Evolutionary conservation across 2,888 invertebrate species (phyloP).

Genomic region (Rhagophthalmus giganteus): DNA sequence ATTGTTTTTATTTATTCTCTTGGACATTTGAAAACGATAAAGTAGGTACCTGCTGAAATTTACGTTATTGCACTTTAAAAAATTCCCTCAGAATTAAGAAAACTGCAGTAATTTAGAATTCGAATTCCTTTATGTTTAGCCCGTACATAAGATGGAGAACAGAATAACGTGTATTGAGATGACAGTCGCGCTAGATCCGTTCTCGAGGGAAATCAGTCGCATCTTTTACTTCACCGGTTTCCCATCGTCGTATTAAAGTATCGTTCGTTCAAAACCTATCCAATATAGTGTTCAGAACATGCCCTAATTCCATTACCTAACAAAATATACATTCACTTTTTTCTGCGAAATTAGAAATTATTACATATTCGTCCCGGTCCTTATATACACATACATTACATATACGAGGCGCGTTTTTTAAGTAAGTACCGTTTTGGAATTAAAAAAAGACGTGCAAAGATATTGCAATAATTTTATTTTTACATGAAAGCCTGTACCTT

Average conservation of each 20-base stretch:
- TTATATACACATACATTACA: too few relatives aligned
- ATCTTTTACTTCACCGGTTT: conserved; percentile 30
- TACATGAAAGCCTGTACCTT: too few relatives aligned
- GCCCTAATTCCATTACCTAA: background rate
- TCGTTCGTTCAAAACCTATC: conserved; percentile 18
- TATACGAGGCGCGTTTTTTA: too few relatives aligned
- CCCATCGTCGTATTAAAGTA: conserved; percentile 28
- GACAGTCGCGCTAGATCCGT: conserved; percentile 28
- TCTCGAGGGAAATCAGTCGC: conserved; percentile 29
- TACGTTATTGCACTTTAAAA: too few relatives aligned
- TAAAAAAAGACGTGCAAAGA: too few relatives aligned
- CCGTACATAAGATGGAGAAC: conserved; percentile 17
- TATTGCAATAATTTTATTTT: too few relatives aligned
- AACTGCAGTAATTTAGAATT: too few relatives aligned
- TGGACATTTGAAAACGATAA: too few relatives aligned
- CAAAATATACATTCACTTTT: background rate
- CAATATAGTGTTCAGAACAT: conserved; percentile 5
- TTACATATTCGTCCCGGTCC: background rate
- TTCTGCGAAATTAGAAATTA: background rate
- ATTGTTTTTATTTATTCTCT: too few relatives aligned
- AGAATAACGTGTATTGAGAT: conserved; percentile 30
- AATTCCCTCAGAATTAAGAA: too few relatives aligned
- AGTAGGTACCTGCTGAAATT: too few relatives aligned
- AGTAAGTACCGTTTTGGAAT: too few relatives aligned
- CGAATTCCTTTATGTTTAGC: conserved; percentile 12